These are phyloP conservation scores for Oscheius myriophilus DNA, from an alignment of 2,888 invertebrate genomes.

Conservation along the genomic window DNA sequence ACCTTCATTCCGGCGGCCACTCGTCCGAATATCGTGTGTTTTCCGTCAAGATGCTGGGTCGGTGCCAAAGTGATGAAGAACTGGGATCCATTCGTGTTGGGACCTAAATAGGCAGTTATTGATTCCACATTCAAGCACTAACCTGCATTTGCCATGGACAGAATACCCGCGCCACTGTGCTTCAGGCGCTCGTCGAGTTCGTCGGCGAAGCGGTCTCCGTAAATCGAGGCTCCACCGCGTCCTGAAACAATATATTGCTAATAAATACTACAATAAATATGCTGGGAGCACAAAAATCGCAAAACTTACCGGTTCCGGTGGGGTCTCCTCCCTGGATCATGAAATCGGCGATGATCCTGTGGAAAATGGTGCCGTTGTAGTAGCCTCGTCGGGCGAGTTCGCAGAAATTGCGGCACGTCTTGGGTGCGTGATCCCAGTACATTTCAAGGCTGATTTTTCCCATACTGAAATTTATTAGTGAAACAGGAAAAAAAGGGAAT, in stretches of 20 bases:
- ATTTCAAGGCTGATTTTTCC: conserved; percentile 89
- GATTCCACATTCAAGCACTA: neutral
- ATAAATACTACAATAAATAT: neutral
- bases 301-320: conserved; percentile 82
- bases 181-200: conserved; percentile 92
- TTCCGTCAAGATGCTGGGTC: conserved; percentile 96
- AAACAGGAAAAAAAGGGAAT: neutral
- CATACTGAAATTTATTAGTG: conserved; percentile 76
- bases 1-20: conserved; percentile 68
- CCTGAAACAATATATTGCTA: conserved; percentile 73
- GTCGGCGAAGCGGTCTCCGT: conserved; percentile 92
- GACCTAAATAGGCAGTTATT: conserved; percentile 76
- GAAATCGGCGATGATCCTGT: conserved; percentile 85
- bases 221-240: conserved; percentile 94
- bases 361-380: conserved; percentile 94
- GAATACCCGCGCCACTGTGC: conserved; percentile 84
- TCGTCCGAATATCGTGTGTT: conserved; percentile 90
- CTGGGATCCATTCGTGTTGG: conserved; percentile 95
- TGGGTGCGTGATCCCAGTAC: conserved; percentile 98
- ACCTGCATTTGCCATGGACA: conserved; percentile 88
- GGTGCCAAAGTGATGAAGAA: conserved; percentile 97
- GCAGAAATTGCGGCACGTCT: conserved; percentile 95
- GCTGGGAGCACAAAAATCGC: neutral
- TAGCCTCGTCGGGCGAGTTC: conserved; percentile 82
- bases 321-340: conserved; percentile 86